Evolutionary conservation across 2,888 invertebrate genomes (phyloP).

Genomic region (Aporophyla nigra): DNA sequence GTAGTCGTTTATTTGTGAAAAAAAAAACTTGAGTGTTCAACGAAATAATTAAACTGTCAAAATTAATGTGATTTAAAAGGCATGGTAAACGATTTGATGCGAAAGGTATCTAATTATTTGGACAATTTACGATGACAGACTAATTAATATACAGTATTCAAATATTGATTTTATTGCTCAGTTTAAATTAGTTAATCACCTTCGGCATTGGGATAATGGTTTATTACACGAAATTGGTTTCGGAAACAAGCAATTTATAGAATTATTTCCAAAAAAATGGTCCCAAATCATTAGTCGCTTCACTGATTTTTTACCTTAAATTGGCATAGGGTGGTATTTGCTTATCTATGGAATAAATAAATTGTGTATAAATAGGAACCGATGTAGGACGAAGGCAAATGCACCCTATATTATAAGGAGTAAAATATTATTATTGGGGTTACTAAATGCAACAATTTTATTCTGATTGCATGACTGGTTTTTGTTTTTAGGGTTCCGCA

Average conservation of each 20-base stretch:
- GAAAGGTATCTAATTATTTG: conserved; percentile 69
- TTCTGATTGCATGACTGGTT: conserved; percentile 51
- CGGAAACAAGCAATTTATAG: conserved; percentile 63
- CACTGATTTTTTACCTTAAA: conserved; percentile 58
- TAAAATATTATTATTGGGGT: conserved; percentile 49
- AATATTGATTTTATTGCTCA: conserved; percentile 72
- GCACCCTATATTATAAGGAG: conserved; percentile 41
- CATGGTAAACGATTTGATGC: conserved; percentile 67
- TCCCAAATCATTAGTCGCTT: conserved; percentile 61
- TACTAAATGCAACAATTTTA: conserved; percentile 37
- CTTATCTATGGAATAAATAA: conserved; percentile 53
- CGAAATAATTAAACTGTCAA: conserved; percentile 71
- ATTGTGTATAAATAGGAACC: conserved; percentile 14
- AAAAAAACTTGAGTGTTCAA: conserved; percentile 61
- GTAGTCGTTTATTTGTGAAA: conserved; percentile 57
- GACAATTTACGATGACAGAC: conserved; percentile 70
- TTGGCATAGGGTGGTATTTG: conserved; percentile 54
- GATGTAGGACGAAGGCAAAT: conserved; percentile 27
- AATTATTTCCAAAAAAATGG: conserved; percentile 60
- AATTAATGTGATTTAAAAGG: conserved; percentile 68
- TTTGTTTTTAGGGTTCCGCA: no score
- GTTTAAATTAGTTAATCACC: conserved; percentile 70
- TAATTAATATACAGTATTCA: conserved; percentile 70
- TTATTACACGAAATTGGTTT: conserved; percentile 66
- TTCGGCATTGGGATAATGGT: conserved; percentile 59